Evolutionary conservation across 2,113 vertebrate genomes (phyloP), one percentile per base, ranked within the genome.

Genomic region (Phycodurus eques): DNA sequence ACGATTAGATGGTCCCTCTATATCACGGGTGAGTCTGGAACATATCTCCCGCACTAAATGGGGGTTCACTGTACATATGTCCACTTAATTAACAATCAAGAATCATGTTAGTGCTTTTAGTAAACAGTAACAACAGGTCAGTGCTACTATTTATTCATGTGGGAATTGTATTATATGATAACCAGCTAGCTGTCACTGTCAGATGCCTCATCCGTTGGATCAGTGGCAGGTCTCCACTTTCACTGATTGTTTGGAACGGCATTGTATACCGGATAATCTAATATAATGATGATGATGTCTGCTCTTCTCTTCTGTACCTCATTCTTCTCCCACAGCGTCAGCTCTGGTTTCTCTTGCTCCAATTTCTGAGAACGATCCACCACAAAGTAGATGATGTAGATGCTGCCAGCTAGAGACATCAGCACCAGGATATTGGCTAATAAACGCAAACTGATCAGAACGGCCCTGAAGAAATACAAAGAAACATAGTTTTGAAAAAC

Each of bases 331-430:
- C 98, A 99, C 53, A 99, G 93, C 0, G 96, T 95, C 78, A 99
- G 75, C 90, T 98, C 96, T 15, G 88, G 92, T 88, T 97, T 96
- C 54, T 93, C 88, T 69, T 89, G 94, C 80, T 97, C 96, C 39
- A 99, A 86, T 84, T 88, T 95, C 90, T 99, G 98, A 51, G 98
- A 98, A 72, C 98, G 94, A 63, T 98, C 98, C 80, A 99, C 98
- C 0, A 99, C 97, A 70, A 99, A 98, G 82, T 98, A 99, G 88
- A 99, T 99, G 88, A 99, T 98, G 80, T 96, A 99, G 85, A 99
- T 99, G 84, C 98, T 99, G 6, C 98, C 97, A 0, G 97, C 96
- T n/a, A 99, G 93, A 0, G 95, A 99, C 5, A 99, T 93, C 4
- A 99, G 94, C 53, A 99, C 98, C 31, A 99, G 91, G 71, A 98